These are phyloP conservation scores for Acanthurus leucopareius DNA, from an alignment of 2,797 vertebrate species.

Conservation along the genomic window DNA sequence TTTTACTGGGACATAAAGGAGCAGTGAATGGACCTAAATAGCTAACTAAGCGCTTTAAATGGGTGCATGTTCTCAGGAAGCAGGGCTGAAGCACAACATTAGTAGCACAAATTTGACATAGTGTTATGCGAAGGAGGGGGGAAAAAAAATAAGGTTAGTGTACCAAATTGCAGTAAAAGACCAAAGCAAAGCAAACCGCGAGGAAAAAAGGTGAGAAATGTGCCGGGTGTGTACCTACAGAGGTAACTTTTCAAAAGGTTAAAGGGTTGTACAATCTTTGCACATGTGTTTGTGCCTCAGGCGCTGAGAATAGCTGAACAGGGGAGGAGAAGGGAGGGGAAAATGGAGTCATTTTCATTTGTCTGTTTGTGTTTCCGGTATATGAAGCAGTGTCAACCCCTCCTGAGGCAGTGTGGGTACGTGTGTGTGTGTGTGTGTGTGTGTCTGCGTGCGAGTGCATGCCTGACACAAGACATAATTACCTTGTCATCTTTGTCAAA, in stretches of 20 bases:
- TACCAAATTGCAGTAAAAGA: conserved; percentile 37
- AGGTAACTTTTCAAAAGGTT: conserved; percentile 74
- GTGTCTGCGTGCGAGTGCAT: conserved; percentile 40
- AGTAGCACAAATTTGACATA: conserved; percentile 48
- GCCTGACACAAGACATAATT: conserved; percentile 92
- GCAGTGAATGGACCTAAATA: conserved; percentile 81
- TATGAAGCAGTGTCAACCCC: conserved; percentile 64
- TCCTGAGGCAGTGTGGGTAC: conserved; percentile 62
- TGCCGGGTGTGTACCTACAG: conserved; percentile 38
- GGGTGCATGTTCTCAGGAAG: conserved; percentile 75
- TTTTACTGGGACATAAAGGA: conserved; percentile 85
- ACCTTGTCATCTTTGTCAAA: conserved; percentile 99
- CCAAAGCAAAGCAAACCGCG: conserved; percentile 30
- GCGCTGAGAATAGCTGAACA: conserved; percentile 58
- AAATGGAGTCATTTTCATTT: conserved; percentile 67
- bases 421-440: neutral
- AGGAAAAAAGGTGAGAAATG: conserved; percentile 55
- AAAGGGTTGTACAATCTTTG: conserved; percentile 77
- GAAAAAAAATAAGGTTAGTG: conserved; percentile 27
- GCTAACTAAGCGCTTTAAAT: conserved; percentile 84
- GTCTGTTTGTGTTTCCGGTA: conserved; percentile 77
- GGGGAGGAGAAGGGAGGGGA: conserved; percentile 52
- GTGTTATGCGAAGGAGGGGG: conserved; percentile 26
- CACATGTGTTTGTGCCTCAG: conserved; percentile 72
- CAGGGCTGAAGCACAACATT: conserved; percentile 52